Evolutionary conservation across 2,888 invertebrate genomes (phyloP).

Genomic region (Nasonia oneida): DNA sequence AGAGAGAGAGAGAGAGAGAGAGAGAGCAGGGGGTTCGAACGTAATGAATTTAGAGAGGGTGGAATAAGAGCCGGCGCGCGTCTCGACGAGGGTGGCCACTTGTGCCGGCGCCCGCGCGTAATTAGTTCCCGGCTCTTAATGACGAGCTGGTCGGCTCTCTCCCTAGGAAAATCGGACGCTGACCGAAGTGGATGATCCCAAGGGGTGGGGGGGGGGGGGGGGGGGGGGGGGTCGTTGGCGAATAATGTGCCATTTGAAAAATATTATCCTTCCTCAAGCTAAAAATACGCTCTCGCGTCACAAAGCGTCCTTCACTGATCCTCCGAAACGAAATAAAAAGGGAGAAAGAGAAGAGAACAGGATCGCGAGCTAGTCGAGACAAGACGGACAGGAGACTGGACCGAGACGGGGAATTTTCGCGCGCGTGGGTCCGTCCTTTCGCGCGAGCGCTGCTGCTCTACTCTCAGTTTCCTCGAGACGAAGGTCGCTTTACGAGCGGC

Average conservation of each 20-base stretch:
- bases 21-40: not conserved
- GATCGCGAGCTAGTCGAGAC: not conserved
- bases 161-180: not conserved
- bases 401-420: conserved; percentile 43
- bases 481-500: conserved; percentile 55
- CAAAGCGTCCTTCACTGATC: not conserved
- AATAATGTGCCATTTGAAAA: not conserved
- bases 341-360: not conserved
- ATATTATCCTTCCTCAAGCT: not conserved
- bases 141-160: not conserved
- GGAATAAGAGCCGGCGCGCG: not conserved
- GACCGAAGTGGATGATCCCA: not conserved
- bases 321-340: not conserved
- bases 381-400: not conserved
- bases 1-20: not conserved
- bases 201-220: too few relatives aligned
- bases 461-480: conserved; percentile 22
- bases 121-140: conserved; percentile 11
- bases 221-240: not conserved
- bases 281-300: not conserved
- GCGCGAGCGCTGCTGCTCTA: not conserved
- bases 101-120: conserved; percentile 10
- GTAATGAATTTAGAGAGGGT: conserved; percentile 58
- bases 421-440: conserved; percentile 15
- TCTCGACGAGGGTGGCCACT: conserved; percentile 34